Conservation (phyloP, 2,888 invertebrate genomes). For the Hofmannophila pseudospretella region DNA sequence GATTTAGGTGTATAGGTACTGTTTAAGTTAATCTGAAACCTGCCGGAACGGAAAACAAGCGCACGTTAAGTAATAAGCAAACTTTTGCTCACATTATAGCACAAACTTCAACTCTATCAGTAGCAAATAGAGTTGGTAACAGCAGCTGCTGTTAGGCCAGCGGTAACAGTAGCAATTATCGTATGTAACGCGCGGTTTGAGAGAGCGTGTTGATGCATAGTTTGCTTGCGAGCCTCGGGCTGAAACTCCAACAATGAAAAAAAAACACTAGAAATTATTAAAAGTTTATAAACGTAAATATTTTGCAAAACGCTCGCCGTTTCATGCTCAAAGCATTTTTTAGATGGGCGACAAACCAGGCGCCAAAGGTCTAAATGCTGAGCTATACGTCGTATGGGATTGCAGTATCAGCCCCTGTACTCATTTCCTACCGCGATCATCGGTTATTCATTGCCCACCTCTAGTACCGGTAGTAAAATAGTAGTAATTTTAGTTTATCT, state of each 20-base stretch:
- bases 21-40: background rate
- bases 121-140: conserved; percentile 22
- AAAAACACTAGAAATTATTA: conserved; percentile 37
- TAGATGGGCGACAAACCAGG: no score
- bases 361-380: no score
- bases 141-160: conserved; percentile 11
- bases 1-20: no score
- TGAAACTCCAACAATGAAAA: conserved; percentile 21
- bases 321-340: no score
- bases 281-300: conserved; percentile 28
- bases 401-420: no score
- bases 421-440: no score
- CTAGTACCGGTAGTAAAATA: no score
- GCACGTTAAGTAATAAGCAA: background rate
- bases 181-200: conserved; percentile 29
- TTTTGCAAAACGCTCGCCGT: no score
- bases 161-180: conserved; percentile 43
- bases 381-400: no score
- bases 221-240: conserved; percentile 37
- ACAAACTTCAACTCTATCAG: conserved; percentile 16
- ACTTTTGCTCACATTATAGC: background rate
- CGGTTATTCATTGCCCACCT: no score
- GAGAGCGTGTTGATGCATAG: conserved; percentile 43
- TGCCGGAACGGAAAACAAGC: background rate
- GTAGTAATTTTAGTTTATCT: no score